Conservation (phyloP, 1,140 invertebrate genomes). For the Meloidogyne floridensis region DNA sequence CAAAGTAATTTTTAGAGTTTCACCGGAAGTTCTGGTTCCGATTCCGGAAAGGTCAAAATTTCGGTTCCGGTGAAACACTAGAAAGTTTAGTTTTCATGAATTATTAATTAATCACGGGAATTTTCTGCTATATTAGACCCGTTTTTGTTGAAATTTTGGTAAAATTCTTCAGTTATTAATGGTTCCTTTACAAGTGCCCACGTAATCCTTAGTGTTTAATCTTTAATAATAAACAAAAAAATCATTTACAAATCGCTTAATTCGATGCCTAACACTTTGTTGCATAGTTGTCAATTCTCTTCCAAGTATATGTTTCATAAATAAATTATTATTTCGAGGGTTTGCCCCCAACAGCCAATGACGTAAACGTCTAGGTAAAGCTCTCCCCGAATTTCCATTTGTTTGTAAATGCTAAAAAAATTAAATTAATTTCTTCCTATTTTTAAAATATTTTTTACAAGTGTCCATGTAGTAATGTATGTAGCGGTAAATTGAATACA, state of each 20-base stretch:
- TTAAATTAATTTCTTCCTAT: neutral
- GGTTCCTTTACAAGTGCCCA: too few species aligned
- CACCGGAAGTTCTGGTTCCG: too few species aligned
- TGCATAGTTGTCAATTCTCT: slow-evolving; percentile 56
- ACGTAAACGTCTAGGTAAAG: slow-evolving; percentile 50
- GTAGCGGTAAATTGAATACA: slow-evolving; percentile 62
- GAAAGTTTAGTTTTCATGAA: too few species aligned
- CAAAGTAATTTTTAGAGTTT: too few species aligned
- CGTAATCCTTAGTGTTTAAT: neutral
- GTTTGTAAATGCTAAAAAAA: slow-evolving; percentile 16
- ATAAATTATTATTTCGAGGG: slow-evolving; percentile 33
- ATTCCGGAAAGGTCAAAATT: too few species aligned
- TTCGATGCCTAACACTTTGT: slow-evolving; percentile 56
- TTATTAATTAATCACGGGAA: too few species aligned
- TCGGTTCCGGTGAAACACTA: too few species aligned
- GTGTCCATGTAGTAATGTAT: slow-evolving; percentile 59
- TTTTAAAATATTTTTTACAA: slow-evolving; percentile 53
- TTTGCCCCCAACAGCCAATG: slow-evolving; percentile 54
- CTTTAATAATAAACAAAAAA: too few species aligned
- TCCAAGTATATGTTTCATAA: slow-evolving; percentile 53
- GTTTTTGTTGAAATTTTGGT: too few species aligned
- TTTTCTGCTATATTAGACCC: too few species aligned
- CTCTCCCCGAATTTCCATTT: slow-evolving; percentile 55
- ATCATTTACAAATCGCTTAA: slow-evolving; percentile 57
- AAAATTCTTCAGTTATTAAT: too few species aligned